Evolutionary conservation across 2,888 invertebrate genomes (phyloP).

Genomic region (Darwinula stevensoni): DNA sequence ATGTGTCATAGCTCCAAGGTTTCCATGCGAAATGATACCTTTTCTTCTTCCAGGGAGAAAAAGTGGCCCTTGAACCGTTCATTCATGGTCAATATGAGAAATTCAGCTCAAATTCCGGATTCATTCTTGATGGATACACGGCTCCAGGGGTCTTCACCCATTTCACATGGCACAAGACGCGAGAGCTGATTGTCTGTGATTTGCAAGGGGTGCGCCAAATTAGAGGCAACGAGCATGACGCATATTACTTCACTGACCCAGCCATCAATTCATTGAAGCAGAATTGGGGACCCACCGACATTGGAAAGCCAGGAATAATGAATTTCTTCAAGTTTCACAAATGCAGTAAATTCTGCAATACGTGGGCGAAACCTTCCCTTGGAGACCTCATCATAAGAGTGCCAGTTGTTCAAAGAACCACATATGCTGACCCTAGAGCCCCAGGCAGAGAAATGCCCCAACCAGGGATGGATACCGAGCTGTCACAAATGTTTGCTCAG

Average conservation of each 20-base stretch:
- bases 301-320: not conserved
- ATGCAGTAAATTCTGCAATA: not conserved
- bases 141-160: not conserved
- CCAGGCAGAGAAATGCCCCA: no score
- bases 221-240: not conserved
- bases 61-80: constrained; percentile 1
- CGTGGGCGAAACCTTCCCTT: no score
- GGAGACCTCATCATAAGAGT: no score
- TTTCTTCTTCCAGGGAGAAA: no score
- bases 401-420: no score
- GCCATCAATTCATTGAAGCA: not conserved
- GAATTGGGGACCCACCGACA: constrained; percentile 1
- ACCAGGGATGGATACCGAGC: no score
- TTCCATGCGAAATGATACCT: no score
- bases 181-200: not conserved
- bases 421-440: no score
- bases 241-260: not conserved
- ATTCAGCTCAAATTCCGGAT: not conserved
- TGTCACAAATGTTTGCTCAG: no score
- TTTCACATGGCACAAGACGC: not conserved
- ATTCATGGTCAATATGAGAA: not conserved
- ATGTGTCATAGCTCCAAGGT: no score
- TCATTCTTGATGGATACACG: not conserved
- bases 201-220: constrained; percentile 1
- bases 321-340: not conserved